Evolutionary conservation across 2,888 invertebrate genomes (phyloP), one percentile per base, ranked within the genome.

Genomic region (Encarsia formosa): DNA sequence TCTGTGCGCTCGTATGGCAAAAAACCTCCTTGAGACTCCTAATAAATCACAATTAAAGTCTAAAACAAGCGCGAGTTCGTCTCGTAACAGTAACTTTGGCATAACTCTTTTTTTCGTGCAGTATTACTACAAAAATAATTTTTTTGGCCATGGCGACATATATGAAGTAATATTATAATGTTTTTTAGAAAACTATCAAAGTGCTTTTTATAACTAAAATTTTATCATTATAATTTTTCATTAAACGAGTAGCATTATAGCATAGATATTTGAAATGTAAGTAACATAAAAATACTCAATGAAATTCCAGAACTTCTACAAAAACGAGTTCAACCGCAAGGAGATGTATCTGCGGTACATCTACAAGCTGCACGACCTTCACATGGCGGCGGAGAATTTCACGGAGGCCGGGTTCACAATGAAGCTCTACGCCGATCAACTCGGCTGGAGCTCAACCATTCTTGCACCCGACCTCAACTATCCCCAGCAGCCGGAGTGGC

Each of bases 261-360:
- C n/a, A n/a, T n/a, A n/a, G n/a, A n/a, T n/a, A n/a, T n/a, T n/a
- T n/a, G n/a, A n/a, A n/a, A n/a, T n/a, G n/a, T n/a, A n/a, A n/a
- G n/a, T n/a, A n/a, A n/a, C n/a, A n/a, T n/a, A n/a, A n/a, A n/a
- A n/a, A n/a, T n/a, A n/a, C n/a, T n/a, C n/a, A n/a, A n/a, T n/a
- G n/a, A n/a, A n/a, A n/a, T n/a, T n/a, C n/a, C 78, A 91, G 89
- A 94, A 95, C 69, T 97, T 96, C 74, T 96, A 96, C 78, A 93
- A 94, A 73, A 92, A 91, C 70, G 94, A 95, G 77, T 92, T 94
- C 61, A 92, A 95, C 67, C 82, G 94, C 20, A 91, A 93, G 66
- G 94, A 95, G 75, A 93, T 96, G 91, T 97, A 96, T 75, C 77
- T 95, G 43, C 85, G 90, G 47, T 97, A 97, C 75, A 94, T 97